Evolutionary conservation across 2,113 vertebrate genomes (phyloP).

Genomic region (Dascyllus trimaculatus): DNA sequence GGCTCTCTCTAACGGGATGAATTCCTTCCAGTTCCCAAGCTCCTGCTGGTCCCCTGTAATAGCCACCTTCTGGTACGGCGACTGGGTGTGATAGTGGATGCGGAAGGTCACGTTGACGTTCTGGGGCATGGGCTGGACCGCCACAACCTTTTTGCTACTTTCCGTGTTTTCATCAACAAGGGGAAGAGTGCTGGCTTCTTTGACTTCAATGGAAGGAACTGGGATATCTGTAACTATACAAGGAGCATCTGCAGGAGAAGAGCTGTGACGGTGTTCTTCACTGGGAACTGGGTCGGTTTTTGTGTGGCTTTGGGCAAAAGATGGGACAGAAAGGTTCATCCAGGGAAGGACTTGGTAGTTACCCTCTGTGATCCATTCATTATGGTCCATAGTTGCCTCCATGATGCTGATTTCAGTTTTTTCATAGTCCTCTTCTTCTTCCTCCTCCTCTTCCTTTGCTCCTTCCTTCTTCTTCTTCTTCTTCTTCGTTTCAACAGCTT

Average conservation of each 20-base stretch:
- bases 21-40: slow-evolving; percentile 90
- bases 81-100: slow-evolving; percentile 90
- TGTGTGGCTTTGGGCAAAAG: slow-evolving; percentile 7
- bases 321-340: slow-evolving; percentile 42
- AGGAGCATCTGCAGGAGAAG: neutral
- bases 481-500: slow-evolving; percentile 3
- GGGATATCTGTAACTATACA: neutral
- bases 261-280: neutral
- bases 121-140: slow-evolving; percentile 85
- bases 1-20: slow-evolving; percentile 83
- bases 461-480: slow-evolving; percentile 16
- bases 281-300: slow-evolving; percentile 19
- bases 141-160: slow-evolving; percentile 74
- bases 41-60: slow-evolving; percentile 89
- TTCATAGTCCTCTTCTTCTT: slow-evolving; percentile 43
- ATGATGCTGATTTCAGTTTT: slow-evolving; percentile 84
- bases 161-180: slow-evolving; percentile 61
- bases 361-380: slow-evolving; percentile 82
- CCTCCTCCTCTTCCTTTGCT: slow-evolving; percentile 16
- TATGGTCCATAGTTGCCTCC: slow-evolving; percentile 86
- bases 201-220: slow-evolving; percentile 1
- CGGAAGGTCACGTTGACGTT: slow-evolving; percentile 87
- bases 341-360: slow-evolving; percentile 63
- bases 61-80: slow-evolving; percentile 83
- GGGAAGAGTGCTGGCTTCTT: slow-evolving; percentile 15